phyloP scores from a whole-genome alignment of 64 coral and sea anemone species.

The Porites lutea region DNA sequence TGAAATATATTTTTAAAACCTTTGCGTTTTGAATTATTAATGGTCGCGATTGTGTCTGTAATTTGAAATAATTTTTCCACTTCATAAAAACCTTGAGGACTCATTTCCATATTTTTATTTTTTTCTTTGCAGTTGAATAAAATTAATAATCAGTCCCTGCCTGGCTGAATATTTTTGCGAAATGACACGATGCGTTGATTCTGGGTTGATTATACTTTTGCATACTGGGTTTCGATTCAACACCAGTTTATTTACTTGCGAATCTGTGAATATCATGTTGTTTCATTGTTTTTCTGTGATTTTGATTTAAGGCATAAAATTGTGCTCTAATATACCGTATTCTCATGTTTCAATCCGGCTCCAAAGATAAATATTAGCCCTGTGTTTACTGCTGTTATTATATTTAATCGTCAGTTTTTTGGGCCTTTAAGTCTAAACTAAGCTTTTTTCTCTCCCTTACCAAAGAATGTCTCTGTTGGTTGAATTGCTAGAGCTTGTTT shows the following conservation, averaged over 20 bases:
- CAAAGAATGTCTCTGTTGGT: too few species aligned
- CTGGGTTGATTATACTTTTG: background rate
- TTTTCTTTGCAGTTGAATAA: background rate
- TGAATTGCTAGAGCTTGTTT: too few species aligned
- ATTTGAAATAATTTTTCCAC: constrained; percentile 23
- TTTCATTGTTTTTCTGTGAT: background rate
- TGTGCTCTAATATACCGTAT: background rate
- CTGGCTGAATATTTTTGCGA: background rate
- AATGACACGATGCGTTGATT: background rate
- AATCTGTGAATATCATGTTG: background rate
- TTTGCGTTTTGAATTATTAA: constrained; percentile 19
- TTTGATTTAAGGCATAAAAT: background rate
- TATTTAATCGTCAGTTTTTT: too few species aligned
- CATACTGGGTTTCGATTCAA: background rate
- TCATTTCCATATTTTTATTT: constrained; percentile 28
- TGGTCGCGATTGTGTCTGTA: constrained; percentile 25
- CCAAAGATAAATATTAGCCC: constrained; percentile 2
- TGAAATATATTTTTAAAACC: constrained; percentile 27
- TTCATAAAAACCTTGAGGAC: background rate
- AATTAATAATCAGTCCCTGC: too few species aligned
- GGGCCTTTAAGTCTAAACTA: background rate
- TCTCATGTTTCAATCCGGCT: too few species aligned
- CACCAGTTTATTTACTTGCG: background rate
- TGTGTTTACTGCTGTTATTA: background rate
- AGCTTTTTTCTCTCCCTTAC: background rate